These are phyloP conservation scores for Halotydeus destructor DNA, from an alignment of 1,140 invertebrate genomes.

Conservation along the genomic window DNA sequence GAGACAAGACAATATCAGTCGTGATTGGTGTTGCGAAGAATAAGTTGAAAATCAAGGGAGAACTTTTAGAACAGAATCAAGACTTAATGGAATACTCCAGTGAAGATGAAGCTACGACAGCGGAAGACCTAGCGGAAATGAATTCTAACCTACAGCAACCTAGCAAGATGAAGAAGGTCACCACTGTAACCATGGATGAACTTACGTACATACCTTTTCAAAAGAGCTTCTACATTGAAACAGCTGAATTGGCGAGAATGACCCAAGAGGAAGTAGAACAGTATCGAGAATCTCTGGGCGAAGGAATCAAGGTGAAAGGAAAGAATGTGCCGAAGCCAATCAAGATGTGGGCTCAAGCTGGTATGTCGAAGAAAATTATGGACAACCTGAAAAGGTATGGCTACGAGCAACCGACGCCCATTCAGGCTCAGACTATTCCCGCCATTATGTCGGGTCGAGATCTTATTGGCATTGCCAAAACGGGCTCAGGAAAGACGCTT, in stretches of 20 bases:
- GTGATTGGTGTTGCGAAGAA: slow-evolving; percentile 75
- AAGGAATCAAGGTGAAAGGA: slow-evolving; percentile 40
- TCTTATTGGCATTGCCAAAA: slow-evolving; percentile 97
- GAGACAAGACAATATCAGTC: slow-evolving; percentile 23
- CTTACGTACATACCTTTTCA: slow-evolving; percentile 60
- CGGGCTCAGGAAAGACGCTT: slow-evolving; percentile 86
- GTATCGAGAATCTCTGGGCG: slow-evolving; percentile 30
- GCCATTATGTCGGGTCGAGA: slow-evolving; percentile 93
- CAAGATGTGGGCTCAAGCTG: slow-evolving; percentile 93
- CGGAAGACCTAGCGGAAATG: slow-evolving; percentile 72
- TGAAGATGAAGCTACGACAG: slow-evolving; percentile 49
- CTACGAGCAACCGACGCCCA: slow-evolving; percentile 95
- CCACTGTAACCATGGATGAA: slow-evolving; percentile 42
- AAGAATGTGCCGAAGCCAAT: slow-evolving; percentile 83
- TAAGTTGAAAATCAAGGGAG: slow-evolving; percentile 50
- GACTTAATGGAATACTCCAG: slow-evolving; percentile 93
- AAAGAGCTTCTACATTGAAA: slow-evolving; percentile 93
- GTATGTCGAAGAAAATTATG: slow-evolving; percentile 86
- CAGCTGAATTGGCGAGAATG: slow-evolving; percentile 72
- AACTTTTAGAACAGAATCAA: slow-evolving; percentile 90
- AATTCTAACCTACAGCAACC: slow-evolving; percentile 70
- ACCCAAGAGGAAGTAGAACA: slow-evolving; percentile 42
- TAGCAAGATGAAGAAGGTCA: slow-evolving; percentile 51
- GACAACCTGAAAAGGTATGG: slow-evolving; percentile 69
- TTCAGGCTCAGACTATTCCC: slow-evolving; percentile 93